Conservation (phyloP, 1,140 invertebrate species). For the Papilio glaucus region DNA sequence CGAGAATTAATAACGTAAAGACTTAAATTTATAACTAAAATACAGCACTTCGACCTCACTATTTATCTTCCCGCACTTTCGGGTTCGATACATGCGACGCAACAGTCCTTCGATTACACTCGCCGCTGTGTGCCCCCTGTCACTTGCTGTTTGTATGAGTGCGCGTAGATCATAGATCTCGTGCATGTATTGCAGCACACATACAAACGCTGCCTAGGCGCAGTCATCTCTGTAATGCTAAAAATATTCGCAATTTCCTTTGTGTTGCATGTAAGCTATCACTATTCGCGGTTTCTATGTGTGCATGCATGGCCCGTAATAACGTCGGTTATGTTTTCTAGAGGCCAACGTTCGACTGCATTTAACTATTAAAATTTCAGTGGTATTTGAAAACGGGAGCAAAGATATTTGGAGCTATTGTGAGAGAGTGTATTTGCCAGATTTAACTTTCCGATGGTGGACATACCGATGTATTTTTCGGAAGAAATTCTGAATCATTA, state of each 20-base stretch:
- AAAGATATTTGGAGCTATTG: slow-evolving; percentile 19
- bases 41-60: slow-evolving; percentile 29
- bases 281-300: slow-evolving; percentile 33
- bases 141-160: slow-evolving; percentile 53
- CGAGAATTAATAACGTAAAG: slow-evolving; percentile 24
- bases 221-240: slow-evolving; percentile 56
- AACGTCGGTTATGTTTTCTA: slow-evolving; percentile 42
- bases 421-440: slow-evolving; percentile 9
- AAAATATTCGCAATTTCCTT: slow-evolving; percentile 73
- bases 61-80: slow-evolving; percentile 44
- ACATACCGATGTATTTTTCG: not conserved
- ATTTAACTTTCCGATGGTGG: slow-evolving; percentile 11
- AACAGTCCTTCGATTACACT: slow-evolving; percentile 63
- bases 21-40: slow-evolving; percentile 25
- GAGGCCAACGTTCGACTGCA: slow-evolving; percentile 40
- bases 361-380: slow-evolving; percentile 23
- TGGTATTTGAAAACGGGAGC: slow-evolving; percentile 28
- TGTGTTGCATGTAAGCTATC: slow-evolving; percentile 47
- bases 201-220: slow-evolving; percentile 49
- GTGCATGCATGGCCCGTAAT: slow-evolving; percentile 43
- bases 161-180: slow-evolving; percentile 52
- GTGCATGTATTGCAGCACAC: slow-evolving; percentile 45
- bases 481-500: no score
- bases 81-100: slow-evolving; percentile 47
- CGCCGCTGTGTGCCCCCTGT: slow-evolving; percentile 56